Conservation (phyloP, 2,888 invertebrate species). For the Apodemia hepburni region DNA sequence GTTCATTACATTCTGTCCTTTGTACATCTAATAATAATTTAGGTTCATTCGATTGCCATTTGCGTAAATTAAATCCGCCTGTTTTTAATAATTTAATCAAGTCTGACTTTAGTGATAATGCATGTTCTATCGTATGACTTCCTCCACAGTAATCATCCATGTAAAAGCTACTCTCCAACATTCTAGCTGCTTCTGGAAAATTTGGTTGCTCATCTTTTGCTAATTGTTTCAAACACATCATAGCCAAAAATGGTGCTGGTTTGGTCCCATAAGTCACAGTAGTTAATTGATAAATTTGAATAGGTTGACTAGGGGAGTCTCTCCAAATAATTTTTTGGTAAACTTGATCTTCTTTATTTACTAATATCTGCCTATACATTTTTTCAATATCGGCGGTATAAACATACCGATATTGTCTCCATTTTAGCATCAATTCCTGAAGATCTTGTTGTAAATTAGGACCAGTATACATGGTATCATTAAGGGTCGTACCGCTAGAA, state of each 20-base stretch:
- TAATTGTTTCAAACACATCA: slow-evolving; percentile 15
- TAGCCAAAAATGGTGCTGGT: slow-evolving; percentile 19
- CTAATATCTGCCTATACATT: slow-evolving; percentile 27
- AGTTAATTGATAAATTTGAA: not conserved
- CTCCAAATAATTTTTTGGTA: slow-evolving; percentile 27
- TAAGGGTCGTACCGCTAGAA: slow-evolving; percentile 11
- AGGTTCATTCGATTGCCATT: slow-evolving; percentile 13
- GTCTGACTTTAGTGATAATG: slow-evolving; percentile 20
- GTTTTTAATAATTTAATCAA: slow-evolving; percentile 22
- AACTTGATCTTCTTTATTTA: slow-evolving; percentile 24
- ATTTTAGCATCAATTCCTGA: slow-evolving; percentile 25
- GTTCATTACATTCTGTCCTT: not conserved
- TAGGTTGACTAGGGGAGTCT: not conserved
- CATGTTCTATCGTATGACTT: slow-evolving; percentile 18
- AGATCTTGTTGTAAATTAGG: slow-evolving; percentile 30
- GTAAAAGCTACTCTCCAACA: slow-evolving; percentile 18
- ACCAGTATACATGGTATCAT: slow-evolving; percentile 14
- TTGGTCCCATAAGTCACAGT: slow-evolving; percentile 13
- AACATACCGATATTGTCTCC: slow-evolving; percentile 27
- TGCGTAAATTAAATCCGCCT: slow-evolving; percentile 30
- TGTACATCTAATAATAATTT: not conserved
- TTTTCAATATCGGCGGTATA: slow-evolving; percentile 30
- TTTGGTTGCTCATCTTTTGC: slow-evolving; percentile 16
- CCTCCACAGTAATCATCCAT: slow-evolving; percentile 23
- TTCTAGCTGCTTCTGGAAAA: slow-evolving; percentile 21